Conservation (phyloP, 2,888 invertebrate genomes). For the Seira musarum region DNA sequence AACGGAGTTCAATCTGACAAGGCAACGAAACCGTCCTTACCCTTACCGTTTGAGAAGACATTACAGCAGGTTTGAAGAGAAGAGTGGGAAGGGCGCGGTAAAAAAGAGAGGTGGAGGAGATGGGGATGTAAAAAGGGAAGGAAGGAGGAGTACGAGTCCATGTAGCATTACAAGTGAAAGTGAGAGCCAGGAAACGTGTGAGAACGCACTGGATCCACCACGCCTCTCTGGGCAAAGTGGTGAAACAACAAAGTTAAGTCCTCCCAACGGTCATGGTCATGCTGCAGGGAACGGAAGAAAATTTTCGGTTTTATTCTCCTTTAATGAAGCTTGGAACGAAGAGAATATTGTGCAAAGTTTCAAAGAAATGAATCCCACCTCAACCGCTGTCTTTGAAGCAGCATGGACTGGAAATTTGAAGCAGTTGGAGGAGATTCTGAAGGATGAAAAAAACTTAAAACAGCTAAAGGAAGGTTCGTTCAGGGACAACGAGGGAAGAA, state of each 20-base stretch:
- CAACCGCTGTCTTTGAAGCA: conserved; percentile 62
- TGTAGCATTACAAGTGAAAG: conserved; percentile 66
- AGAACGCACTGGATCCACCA: conserved; percentile 59
- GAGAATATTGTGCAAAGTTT: conserved; percentile 59
- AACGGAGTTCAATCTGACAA: neutral
- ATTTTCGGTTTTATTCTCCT: conserved; percentile 63
- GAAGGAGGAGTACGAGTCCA: conserved; percentile 24
- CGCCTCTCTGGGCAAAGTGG: conserved; percentile 17
- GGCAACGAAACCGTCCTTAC: conserved; percentile 15
- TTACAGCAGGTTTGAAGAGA: neutral
- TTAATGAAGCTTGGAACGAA: conserved; percentile 64
- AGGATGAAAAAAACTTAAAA: conserved; percentile 21
- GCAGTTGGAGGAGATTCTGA: conserved; percentile 46
- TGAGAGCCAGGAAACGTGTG: conserved; percentile 59
- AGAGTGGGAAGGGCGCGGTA: neutral
- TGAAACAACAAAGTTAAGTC: neutral
- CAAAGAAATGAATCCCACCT: conserved; percentile 58
- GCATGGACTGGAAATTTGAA: conserved; percentile 62
- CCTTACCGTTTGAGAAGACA: conserved; percentile 13
- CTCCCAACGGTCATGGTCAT: neutral
- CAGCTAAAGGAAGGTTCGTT: conserved; percentile 25
- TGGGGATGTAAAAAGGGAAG: neutral
- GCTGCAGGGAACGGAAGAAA: conserved; percentile 39
- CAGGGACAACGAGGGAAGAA: conserved; percentile 43
- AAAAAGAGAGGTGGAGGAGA: neutral